phyloP scores from a whole-genome alignment of 2,797 vertebrate genomes.

The Channallabes apus region DNA sequence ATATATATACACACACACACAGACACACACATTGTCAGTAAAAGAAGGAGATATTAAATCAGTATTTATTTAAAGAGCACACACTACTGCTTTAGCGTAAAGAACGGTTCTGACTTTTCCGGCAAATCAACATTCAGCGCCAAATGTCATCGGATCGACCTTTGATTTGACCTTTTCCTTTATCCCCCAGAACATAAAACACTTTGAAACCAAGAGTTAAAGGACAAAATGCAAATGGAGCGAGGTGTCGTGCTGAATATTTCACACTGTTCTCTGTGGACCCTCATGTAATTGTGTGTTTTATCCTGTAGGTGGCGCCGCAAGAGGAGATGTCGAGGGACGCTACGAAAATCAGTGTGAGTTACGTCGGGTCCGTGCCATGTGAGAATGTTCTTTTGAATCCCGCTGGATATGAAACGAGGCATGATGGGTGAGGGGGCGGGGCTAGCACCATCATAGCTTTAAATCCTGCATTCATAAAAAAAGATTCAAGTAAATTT shows the following conservation, averaged over 20 bases:
- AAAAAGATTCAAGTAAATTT: background rate
- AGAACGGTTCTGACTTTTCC: background rate
- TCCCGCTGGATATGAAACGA: background rate
- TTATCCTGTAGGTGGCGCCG: constrained; percentile 76
- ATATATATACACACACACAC: too few species aligned
- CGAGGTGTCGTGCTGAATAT: background rate
- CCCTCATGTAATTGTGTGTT: background rate
- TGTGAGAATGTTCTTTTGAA: background rate
- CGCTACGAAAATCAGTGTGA: constrained; percentile 97
- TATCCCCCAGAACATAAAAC: background rate
- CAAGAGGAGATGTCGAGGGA: constrained; percentile 87
- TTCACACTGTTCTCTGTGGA: background rate
- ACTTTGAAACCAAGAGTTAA: background rate
- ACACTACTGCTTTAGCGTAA: background rate
- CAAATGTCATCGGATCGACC: constrained; percentile 26
- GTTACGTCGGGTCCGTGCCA: constrained; percentile 59
- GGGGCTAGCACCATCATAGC: background rate
- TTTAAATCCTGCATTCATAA: background rate
- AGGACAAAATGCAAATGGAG: constrained; percentile 1
- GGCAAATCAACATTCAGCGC: constrained; percentile 10
- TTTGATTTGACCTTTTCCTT: constrained; percentile 22
- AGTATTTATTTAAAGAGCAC: background rate
- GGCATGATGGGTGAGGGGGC: background rate
- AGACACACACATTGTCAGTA: too few species aligned
- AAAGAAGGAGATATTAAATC: background rate